Evolutionary conservation across 2,113 vertebrate species (phyloP), one percentile per base, ranked within the genome.

Genomic region (Nothobranchius furzeri): DNA sequence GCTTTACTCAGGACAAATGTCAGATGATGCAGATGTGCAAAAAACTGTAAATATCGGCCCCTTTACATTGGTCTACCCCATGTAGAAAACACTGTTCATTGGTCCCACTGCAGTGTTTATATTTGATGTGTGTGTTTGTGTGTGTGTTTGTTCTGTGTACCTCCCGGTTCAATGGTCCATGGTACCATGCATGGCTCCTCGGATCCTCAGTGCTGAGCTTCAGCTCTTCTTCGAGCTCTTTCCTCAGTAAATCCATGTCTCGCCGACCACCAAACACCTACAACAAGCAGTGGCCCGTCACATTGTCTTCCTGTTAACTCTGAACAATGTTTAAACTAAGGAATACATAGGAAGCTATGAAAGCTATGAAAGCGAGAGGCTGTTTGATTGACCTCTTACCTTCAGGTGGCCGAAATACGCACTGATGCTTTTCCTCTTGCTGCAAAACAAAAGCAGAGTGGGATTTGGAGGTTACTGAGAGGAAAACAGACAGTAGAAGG

Each of bases 101-200:
- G 3, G 9, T 4, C 11, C 2, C 30, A 9, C 25, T 53, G 15
- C 1, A 12, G 15, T 9, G n/a, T 40, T 17, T 37, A 7, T 9
- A 3, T 36, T 14, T 9, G 6, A 63, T 2, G 1, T 58, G 7
- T 6, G 6, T 37, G 7, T 3, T 60, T 2, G 1, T 58, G 7
- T 6, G 6, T 37, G 7, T 3, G 46, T 24, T 3, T 24, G 13
- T 9, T 69, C 4, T 25, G 56, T 12, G 35, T 84, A 95, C 96
- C 95, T 95, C 91, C 64, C 93, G 82, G 30, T 82, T 86, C 60
- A 96, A 82, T 0, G 77, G 82, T 7, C 94, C 94, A 0, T 96
- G 95, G 86, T 94, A 96, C 95, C 95, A 96, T 1, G 94, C 92
- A 0, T 95, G 96, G 78, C 90, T 90, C 76, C 90, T 84, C 24